These are phyloP conservation scores for Ichneumon xanthorius DNA, from an alignment of 2,888 invertebrate genomes.

Conservation along the genomic window DNA sequence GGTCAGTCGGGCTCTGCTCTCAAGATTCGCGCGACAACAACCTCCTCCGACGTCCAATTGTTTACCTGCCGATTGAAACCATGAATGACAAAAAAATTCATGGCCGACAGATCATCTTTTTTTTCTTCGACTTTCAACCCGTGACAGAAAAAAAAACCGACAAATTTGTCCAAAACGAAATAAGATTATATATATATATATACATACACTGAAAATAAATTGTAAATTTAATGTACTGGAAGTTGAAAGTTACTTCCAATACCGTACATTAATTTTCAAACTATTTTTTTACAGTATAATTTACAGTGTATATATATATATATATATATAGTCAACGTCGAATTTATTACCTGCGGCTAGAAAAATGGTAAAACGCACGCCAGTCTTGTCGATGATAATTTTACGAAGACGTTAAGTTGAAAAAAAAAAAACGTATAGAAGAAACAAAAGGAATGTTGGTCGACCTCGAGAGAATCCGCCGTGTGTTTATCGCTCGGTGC, in stretches of 20 bases:
- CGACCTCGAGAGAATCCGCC: constrained; percentile 41
- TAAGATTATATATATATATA: neutral
- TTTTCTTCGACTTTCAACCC: neutral
- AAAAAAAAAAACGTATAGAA: constrained; percentile 9
- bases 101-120: neutral
- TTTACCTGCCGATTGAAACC: neutral
- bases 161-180: neutral
- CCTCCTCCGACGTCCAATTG: constrained; percentile 24
- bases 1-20: constrained; percentile 63
- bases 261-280: no score
- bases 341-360: no score
- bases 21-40: constrained; percentile 59
- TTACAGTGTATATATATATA: no score
- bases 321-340: no score
- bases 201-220: no score
- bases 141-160: neutral
- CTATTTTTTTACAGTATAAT: no score
- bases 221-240: no score
- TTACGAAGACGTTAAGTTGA: neutral
- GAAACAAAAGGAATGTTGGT: constrained; percentile 16
- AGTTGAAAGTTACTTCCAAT: neutral
- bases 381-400: no score
- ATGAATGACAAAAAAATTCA: neutral
- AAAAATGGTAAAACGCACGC: no score
- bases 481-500: constrained; percentile 45